Evolutionary conservation across 1,140 invertebrate species (phyloP).

Genomic region (Charaxes varanes): DNA sequence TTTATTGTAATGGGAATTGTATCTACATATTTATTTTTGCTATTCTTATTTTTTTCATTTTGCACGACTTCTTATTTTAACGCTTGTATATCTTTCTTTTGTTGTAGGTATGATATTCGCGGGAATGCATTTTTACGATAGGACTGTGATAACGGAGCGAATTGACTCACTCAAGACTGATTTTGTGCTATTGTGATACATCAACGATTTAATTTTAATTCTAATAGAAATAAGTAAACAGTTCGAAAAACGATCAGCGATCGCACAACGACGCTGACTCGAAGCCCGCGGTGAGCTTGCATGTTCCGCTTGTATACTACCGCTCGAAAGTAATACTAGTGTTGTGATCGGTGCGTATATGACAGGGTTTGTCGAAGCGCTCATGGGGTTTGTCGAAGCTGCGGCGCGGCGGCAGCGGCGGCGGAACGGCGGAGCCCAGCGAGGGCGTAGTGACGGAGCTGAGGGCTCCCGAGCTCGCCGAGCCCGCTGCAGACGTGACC

Average conservation of each 20-base stretch:
- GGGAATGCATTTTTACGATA: constrained; percentile 65
- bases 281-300: constrained; percentile 53
- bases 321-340: constrained; percentile 7
- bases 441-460: constrained; percentile 59
- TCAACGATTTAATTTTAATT: constrained; percentile 32
- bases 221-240: constrained; percentile 31
- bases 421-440: constrained; percentile 31
- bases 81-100: constrained; percentile 66
- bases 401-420: constrained; percentile 44
- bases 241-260: constrained; percentile 4
- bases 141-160: constrained; percentile 58
- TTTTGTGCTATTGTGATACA: constrained; percentile 52
- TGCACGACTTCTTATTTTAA: constrained; percentile 59
- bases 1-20: background rate
- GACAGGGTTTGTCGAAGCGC: constrained; percentile 59
- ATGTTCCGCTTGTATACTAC: constrained; percentile 38
- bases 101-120: constrained; percentile 68
- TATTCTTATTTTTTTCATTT: constrained; percentile 31
- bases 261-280: constrained; percentile 22
- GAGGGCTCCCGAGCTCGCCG: constrained; percentile 57
- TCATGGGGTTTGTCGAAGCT: constrained; percentile 76
- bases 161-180: constrained; percentile 42
- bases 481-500: constrained; percentile 56
- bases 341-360: constrained; percentile 26
- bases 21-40: constrained; percentile 1